Conservation (phyloP, 2,797 vertebrate genomes). For the Moxostoma hubbsi region DNA sequence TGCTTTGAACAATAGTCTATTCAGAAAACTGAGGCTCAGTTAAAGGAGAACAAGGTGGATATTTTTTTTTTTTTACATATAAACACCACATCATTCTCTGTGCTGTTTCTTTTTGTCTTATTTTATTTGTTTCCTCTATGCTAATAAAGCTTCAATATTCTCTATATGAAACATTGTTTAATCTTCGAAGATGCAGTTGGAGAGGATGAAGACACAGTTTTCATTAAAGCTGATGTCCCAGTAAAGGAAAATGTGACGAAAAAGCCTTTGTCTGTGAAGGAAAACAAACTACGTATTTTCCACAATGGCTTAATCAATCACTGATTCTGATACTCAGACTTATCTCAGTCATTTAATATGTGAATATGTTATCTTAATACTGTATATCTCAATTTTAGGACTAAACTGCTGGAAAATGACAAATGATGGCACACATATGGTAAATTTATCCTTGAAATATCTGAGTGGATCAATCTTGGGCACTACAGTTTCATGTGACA, state of each 20-base stretch:
- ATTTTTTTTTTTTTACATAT: slow-evolving; percentile 40
- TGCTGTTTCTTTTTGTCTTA: not conserved
- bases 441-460: not conserved
- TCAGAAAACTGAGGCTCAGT: not conserved
- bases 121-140: not conserved
- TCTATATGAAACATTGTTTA: not conserved
- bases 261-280: not conserved
- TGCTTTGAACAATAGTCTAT: not conserved
- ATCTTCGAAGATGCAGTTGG: not conserved
- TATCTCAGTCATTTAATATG: slow-evolving; percentile 1
- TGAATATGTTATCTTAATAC: not conserved
- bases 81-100: slow-evolving; percentile 9
- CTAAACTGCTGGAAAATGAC: slow-evolving; percentile 8
- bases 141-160: not conserved
- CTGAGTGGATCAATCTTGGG: not conserved
- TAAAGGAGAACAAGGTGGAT: slow-evolving; percentile 13
- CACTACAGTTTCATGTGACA: not conserved
- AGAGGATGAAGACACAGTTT: not conserved
- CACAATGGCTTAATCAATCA: not conserved
- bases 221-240: not conserved
- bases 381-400: not conserved
- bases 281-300: not conserved
- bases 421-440: not conserved
- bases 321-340: not conserved
- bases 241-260: not conserved